These are phyloP conservation scores for Elachura formosa DNA, from an alignment of 2,113 vertebrate genomes.

Conservation along the genomic window DNA sequence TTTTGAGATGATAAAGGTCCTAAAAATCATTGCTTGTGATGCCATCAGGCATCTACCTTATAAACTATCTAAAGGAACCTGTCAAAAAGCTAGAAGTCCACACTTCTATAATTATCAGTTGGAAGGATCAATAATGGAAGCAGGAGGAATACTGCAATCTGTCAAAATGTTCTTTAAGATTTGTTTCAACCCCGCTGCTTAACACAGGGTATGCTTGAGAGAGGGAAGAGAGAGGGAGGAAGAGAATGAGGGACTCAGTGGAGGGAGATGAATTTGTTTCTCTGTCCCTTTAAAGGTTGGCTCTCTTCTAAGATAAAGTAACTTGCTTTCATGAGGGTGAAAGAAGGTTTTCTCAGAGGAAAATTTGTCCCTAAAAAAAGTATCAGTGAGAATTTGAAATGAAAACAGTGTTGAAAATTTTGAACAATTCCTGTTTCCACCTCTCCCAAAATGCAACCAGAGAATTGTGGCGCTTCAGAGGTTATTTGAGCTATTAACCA, in stretches of 20 bases:
- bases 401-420: background rate
- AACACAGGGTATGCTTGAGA: background rate
- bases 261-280: background rate
- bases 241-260: background rate
- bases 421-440: background rate
- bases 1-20: background rate
- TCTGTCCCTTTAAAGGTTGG: background rate
- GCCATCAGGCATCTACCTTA: background rate
- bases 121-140: background rate
- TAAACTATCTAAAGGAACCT: background rate
- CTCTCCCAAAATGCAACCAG: background rate
- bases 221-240: background rate
- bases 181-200: background rate
- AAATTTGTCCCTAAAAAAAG: background rate
- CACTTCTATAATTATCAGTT: background rate
- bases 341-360: background rate
- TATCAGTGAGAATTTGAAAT: background rate
- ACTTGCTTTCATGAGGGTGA: background rate
- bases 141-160: background rate
- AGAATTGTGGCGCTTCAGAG: background rate
- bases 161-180: background rate
- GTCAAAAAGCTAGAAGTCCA: background rate
- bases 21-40: background rate
- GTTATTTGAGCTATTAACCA: background rate
- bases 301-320: background rate